A percentile compares a stretch with the other conserved stretches of the same genome.
These are phyloP conservation scores for Solea solea DNA, from an alignment of 2,113 vertebrate species.

Conservation along the genomic window DNA sequence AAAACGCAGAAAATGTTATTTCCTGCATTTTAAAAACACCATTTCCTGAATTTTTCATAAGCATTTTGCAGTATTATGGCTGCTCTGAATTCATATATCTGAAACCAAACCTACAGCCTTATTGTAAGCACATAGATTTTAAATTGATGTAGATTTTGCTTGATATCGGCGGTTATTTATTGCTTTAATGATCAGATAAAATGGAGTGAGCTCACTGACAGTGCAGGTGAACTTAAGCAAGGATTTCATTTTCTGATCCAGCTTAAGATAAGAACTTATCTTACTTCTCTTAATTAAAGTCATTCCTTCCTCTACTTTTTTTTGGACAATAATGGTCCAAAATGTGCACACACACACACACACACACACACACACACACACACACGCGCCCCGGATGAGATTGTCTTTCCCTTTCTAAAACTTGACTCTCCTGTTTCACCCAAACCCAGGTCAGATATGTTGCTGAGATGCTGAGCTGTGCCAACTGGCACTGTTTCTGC, in stretches of 20 bases:
- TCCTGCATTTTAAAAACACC: no score
- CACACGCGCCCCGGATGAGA: constrained; percentile 26
- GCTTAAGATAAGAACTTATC: not conserved
- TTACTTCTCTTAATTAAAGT: constrained; percentile 10
- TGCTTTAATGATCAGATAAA: constrained; percentile 3
- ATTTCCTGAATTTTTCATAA: no score
- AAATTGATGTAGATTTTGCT: not conserved
- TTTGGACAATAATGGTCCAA: constrained; percentile 3
- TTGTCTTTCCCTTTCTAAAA: constrained; percentile 63
- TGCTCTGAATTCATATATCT: not conserved
- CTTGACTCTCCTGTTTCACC: constrained; percentile 47
- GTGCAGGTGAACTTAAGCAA: constrained; percentile 24
- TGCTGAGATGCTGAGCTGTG: constrained; percentile 33
- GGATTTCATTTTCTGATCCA: not conserved
- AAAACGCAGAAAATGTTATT: no score
- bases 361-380: constrained; percentile 20
- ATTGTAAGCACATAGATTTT: not conserved
- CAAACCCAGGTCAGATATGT: constrained; percentile 51
- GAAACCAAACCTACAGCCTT: constrained; percentile 6
- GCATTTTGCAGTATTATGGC: not conserved
- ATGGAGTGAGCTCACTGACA: not conserved
- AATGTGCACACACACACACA: constrained; percentile 12
- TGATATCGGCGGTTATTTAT: not conserved
- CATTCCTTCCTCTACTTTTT: not conserved
- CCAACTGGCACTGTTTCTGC: constrained; percentile 56